Conservation (phyloP, 2,113 vertebrate genomes). For the Tetrax tetrax region DNA sequence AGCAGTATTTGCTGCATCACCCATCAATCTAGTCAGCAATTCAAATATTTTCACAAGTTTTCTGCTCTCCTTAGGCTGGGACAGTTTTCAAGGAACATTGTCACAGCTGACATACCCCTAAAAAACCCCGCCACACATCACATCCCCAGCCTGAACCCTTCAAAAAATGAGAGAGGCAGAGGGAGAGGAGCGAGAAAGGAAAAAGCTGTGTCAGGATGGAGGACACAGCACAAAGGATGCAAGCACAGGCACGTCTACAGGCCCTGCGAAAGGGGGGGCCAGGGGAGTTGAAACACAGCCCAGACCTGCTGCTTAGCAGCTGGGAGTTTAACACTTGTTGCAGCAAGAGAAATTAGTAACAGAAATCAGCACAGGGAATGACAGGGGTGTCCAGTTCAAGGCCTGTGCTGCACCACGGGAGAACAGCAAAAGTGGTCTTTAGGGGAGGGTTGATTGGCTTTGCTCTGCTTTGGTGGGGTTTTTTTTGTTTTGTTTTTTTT, state of each 20-base stretch:
- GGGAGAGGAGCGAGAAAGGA: neutral
- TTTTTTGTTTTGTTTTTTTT: neutral
- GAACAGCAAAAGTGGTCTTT: neutral
- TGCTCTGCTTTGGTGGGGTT: neutral
- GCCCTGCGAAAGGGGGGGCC: neutral
- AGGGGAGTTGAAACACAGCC: slow-evolving; percentile 37
- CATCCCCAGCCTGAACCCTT: neutral
- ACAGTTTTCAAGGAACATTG: neutral
- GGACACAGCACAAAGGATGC: slow-evolving; percentile 15
- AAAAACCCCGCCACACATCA: neutral
- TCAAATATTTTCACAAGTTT: neutral
- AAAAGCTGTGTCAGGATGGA: slow-evolving; percentile 39
- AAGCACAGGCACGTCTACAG: slow-evolving; percentile 40
- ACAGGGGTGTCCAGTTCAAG: neutral
- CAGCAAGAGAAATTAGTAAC: slow-evolving; percentile 39
- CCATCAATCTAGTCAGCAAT: neutral
- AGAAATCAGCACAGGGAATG: neutral
- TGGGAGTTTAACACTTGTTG: slow-evolving; percentile 37
- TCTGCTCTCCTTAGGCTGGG: neutral
- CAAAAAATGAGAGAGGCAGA: neutral
- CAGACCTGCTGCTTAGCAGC: slow-evolving; percentile 39
- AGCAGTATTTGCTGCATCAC: neutral
- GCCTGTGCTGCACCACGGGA: neutral
- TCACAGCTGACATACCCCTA: neutral
- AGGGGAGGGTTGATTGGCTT: neutral